These are phyloP conservation scores for Pelusios castaneus DNA, from an alignment of 2,113 vertebrate genomes.

Conservation along the genomic window DNA sequence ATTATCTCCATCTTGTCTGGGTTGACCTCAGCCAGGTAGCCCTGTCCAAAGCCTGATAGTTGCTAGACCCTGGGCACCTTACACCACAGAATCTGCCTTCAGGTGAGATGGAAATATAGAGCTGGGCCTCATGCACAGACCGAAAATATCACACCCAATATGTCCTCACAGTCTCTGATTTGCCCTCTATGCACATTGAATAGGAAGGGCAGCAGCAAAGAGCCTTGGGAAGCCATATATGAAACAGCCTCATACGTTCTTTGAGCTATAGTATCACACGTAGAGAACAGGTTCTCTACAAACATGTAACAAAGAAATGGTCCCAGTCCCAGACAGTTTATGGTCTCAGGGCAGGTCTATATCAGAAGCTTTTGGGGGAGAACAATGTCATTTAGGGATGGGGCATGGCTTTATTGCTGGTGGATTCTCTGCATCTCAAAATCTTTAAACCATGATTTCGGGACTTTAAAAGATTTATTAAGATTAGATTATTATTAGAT, in stretches of 20 bases:
- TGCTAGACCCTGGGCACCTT: neutral
- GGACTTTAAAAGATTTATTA: too few relatives aligned
- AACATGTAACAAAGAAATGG: neutral
- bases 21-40: neutral
- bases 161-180: neutral
- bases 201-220: neutral
- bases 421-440: too few relatives aligned
- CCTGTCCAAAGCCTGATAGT: neutral
- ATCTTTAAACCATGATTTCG: too few relatives aligned
- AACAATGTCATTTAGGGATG: too few relatives aligned
- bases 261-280: neutral
- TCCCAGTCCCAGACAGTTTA: neutral
- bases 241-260: neutral
- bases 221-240: neutral
- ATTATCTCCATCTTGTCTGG: neutral
- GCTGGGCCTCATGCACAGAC: neutral
- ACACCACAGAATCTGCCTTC: neutral
- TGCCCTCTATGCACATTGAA: neutral
- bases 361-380: too few relatives aligned
- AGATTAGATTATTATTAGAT: too few relatives aligned
- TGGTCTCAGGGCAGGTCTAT: too few relatives aligned
- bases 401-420: too few relatives aligned
- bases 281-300: neutral
- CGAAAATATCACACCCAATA: neutral
- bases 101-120: neutral